Evolutionary conservation across 2,888 invertebrate species (phyloP).

Genomic region (Myopa testacea): DNA sequence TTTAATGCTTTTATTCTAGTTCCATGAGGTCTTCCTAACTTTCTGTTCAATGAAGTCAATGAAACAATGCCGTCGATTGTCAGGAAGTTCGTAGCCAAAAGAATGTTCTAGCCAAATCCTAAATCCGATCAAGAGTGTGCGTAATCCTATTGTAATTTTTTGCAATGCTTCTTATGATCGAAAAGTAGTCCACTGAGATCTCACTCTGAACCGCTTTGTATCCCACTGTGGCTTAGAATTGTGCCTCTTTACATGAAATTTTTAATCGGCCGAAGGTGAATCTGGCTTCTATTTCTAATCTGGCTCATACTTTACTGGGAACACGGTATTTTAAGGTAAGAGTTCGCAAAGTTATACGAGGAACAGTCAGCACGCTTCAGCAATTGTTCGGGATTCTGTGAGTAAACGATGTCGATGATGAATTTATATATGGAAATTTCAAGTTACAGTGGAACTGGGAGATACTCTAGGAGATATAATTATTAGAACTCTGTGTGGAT

Average conservation of each 20-base stretch:
- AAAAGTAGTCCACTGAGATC: constrained; percentile 30
- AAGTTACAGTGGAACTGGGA: constrained; percentile 1
- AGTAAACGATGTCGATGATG: neutral
- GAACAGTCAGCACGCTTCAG: constrained; percentile 10
- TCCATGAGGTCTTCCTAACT: neutral
- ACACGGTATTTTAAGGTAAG: neutral
- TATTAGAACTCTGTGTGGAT: no score
- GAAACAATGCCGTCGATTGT: neutral
- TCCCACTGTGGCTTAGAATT: constrained; percentile 56
- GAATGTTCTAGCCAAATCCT: constrained; percentile 31
- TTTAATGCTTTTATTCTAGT: no score
- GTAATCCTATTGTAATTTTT: constrained; percentile 59
- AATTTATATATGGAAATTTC: neutral
- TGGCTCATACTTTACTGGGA: constrained; percentile 10
- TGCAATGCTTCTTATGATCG: constrained; percentile 35
- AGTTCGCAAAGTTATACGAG: neutral
- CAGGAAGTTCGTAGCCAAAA: neutral
- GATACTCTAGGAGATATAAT: no score
- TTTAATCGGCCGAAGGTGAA: constrained; percentile 1
- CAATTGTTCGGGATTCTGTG: neutral
- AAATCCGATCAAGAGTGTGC: constrained; percentile 52
- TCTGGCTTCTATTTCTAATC: constrained; percentile 6
- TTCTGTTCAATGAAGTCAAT: neutral
- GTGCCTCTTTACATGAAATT: constrained; percentile 47
- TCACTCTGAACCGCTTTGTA: neutral